Conservation (phyloP, 2,113 vertebrate species). For the Indicator indicator region DNA sequence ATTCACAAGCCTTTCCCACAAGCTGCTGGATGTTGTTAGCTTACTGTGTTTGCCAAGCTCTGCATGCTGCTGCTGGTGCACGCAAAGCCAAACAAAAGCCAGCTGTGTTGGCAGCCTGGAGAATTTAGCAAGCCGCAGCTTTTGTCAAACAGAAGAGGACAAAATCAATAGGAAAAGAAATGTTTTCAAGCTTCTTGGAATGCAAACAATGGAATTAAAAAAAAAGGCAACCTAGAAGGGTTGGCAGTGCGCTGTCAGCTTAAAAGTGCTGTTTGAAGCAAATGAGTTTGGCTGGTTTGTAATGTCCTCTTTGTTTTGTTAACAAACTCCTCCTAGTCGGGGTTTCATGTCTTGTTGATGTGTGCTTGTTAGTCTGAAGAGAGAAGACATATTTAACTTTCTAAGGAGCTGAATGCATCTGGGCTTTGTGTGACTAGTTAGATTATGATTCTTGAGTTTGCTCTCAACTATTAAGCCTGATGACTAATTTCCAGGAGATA, state of each 20-base stretch:
- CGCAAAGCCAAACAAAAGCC: constrained; percentile 29
- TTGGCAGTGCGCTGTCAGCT: neutral
- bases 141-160: constrained; percentile 32
- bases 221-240: neutral
- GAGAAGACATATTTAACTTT: neutral
- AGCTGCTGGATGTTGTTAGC: neutral
- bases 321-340: constrained; percentile 27
- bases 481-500: neutral
- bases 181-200: constrained; percentile 59
- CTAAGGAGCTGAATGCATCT: neutral
- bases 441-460: neutral
- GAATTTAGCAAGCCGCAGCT: constrained; percentile 9
- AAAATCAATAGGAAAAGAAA: constrained; percentile 48
- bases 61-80: neutral
- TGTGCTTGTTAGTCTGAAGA: neutral
- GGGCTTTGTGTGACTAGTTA: neutral
- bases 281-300: constrained; percentile 45
- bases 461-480: neutral
- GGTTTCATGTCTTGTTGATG: neutral
- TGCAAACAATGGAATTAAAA: constrained; percentile 41
- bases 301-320: constrained; percentile 44
- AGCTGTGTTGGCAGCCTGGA: constrained; percentile 37
- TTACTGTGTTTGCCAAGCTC: neutral
- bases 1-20: neutral
- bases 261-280: constrained; percentile 50